Evolutionary conservation across 2,797 vertebrate species (phyloP).

Genomic region (Linurgus olivaceus): DNA sequence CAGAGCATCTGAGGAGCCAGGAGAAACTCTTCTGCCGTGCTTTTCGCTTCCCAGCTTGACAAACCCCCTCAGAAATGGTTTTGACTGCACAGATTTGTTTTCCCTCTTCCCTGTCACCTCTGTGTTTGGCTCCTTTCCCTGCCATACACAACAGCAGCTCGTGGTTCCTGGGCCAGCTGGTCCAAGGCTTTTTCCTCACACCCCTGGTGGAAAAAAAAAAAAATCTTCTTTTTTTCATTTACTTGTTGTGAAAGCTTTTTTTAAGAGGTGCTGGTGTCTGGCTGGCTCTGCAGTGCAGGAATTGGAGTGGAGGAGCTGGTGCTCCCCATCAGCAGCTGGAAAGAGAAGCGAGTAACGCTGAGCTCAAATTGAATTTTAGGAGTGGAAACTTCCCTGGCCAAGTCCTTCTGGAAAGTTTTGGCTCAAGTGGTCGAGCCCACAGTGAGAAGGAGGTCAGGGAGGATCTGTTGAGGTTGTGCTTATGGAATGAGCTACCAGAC

Average conservation of each 20-base stretch:
- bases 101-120: background rate
- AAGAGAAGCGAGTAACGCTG: rapidly evolving
- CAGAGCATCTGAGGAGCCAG: background rate
- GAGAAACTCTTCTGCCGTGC: background rate
- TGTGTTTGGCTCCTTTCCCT: background rate
- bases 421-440: background rate
- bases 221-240: background rate
- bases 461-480: background rate
- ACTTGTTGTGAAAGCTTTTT: background rate
- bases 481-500: background rate
- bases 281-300: rapidly evolving
- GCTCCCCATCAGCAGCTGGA: background rate
- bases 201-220: rapidly evolving
- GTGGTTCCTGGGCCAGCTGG: background rate
- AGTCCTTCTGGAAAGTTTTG: background rate
- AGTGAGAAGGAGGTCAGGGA: background rate
- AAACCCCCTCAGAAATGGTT: background rate
- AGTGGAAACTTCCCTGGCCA: background rate
- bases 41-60: background rate
- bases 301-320: background rate
- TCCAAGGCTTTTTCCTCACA: background rate
- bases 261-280: background rate
- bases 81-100: conserved; percentile 9
- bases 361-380: background rate
- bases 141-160: rapidly evolving